phyloP scores from a whole-genome alignment of 1,140 invertebrate genomes.

The Ruditapes philippinarum region DNA sequence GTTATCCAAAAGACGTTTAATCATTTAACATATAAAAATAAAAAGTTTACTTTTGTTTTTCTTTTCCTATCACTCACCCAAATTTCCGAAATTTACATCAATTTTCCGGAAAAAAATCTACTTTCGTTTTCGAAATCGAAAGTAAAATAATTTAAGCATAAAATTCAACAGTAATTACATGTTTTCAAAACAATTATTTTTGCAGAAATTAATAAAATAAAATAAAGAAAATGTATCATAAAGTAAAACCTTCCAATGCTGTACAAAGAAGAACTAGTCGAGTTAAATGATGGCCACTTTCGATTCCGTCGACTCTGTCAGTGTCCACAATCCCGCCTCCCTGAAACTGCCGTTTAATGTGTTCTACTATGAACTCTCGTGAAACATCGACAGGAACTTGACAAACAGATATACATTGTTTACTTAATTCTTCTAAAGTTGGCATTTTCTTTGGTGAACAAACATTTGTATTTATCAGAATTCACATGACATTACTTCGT shows the following conservation, averaged over 20 bases:
- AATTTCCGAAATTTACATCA: too few species aligned
- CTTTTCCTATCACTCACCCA: too few species aligned
- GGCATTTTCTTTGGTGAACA: not conserved
- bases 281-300: not conserved
- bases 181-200: too few species aligned
- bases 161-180: too few species aligned
- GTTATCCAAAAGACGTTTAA: too few species aligned
- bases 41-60: too few species aligned
- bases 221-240: too few species aligned
- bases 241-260: not conserved
- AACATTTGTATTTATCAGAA: too few species aligned
- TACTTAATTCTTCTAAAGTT: not conserved
- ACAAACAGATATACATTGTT: not conserved
- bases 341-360: not conserved
- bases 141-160: not conserved
- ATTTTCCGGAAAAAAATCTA: not conserved
- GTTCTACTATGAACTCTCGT: not conserved
- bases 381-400: not conserved
- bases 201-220: too few species aligned
- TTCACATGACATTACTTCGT: too few species aligned
- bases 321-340: not conserved
- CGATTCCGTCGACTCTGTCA: constrained; percentile 7
- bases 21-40: too few species aligned
- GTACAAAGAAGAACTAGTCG: not conserved
- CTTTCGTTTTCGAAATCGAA: constrained; percentile 10